These are phyloP conservation scores for Tanytarsus gracilentus DNA, from an alignment of 2,888 invertebrate genomes.

Conservation along the genomic window DNA sequence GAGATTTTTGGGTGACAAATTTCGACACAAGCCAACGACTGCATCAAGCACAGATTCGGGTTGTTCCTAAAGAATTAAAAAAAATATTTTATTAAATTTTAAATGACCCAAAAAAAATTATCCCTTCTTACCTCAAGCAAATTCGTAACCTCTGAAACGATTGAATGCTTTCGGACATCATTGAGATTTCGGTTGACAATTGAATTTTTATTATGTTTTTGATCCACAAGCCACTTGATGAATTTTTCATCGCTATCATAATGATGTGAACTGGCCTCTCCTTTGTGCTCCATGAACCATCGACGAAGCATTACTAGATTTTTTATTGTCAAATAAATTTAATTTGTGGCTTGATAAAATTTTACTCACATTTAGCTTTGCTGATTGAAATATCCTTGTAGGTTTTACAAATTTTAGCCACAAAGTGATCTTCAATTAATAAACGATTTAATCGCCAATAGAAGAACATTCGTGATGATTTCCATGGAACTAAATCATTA, in stretches of 20 bases:
- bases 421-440: constrained; percentile 62
- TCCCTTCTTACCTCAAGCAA: constrained; percentile 57
- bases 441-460: constrained; percentile 84
- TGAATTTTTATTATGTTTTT: constrained; percentile 51
- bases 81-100: background rate
- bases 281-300: constrained; percentile 91
- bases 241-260: constrained; percentile 87
- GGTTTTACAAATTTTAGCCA: constrained; percentile 54
- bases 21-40: constrained; percentile 64
- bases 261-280: constrained; percentile 70
- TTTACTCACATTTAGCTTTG: constrained; percentile 52
- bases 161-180: constrained; percentile 73
- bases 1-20: constrained; percentile 66
- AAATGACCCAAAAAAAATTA: constrained; percentile 7
- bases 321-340: background rate
- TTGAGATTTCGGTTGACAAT: constrained; percentile 69
- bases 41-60: constrained; percentile 72
- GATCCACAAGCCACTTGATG: constrained; percentile 68
- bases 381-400: constrained; percentile 60
- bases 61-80: constrained; percentile 49
- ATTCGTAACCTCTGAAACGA: constrained; percentile 68
- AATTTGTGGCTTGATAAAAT: background rate
- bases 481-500: constrained; percentile 81
- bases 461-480: constrained; percentile 64
- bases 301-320: constrained; percentile 76